phyloP scores from a whole-genome alignment of 2,797 vertebrate species.

The Melanotaenia trifasciata region DNA sequence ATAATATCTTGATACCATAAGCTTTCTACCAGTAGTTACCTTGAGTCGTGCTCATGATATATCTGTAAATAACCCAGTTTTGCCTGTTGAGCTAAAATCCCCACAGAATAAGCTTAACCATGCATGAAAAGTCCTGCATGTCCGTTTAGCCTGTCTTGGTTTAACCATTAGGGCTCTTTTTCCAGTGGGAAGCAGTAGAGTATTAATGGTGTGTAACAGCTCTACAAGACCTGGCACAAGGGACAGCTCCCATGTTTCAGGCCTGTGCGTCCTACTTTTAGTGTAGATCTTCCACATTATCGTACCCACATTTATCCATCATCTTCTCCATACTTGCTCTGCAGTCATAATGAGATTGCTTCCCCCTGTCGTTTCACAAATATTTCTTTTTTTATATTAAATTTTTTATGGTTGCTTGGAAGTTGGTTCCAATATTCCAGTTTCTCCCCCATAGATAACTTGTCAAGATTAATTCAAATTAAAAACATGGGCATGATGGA shows the following conservation, averaged over 20 bases:
- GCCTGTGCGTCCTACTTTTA: constrained; percentile 60
- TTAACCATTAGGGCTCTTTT: constrained; percentile 62
- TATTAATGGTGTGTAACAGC: constrained; percentile 71
- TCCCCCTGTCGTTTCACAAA: neutral
- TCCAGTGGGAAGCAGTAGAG: constrained; percentile 63
- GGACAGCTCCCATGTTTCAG: constrained; percentile 53
- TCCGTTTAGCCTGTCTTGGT: constrained; percentile 62
- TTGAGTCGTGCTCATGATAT: constrained; percentile 17
- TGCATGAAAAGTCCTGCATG: constrained; percentile 70
- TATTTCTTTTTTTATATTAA: neutral
- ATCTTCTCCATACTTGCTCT: neutral
- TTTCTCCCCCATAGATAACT: neutral
- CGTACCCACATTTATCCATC: constrained; percentile 6
- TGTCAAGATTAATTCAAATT: neutral
- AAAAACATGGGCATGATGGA: neutral
- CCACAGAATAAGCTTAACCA: constrained; percentile 65
- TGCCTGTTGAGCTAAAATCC: constrained; percentile 48
- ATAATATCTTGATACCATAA: constrained; percentile 13
- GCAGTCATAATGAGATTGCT: neutral
- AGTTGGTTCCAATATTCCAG: neutral
- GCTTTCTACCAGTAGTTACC: constrained; percentile 18
- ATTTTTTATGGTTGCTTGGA: constrained; percentile 1
- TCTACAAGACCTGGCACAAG: constrained; percentile 47
- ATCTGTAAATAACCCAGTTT: constrained; percentile 37
- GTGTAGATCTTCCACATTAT: constrained; percentile 34